A percentile compares a stretch with the other conserved stretches of the same genome.
phyloP scores from a whole-genome alignment of 2,797 vertebrate genomes.

The Sternarchorhynchus goeldii region DNA sequence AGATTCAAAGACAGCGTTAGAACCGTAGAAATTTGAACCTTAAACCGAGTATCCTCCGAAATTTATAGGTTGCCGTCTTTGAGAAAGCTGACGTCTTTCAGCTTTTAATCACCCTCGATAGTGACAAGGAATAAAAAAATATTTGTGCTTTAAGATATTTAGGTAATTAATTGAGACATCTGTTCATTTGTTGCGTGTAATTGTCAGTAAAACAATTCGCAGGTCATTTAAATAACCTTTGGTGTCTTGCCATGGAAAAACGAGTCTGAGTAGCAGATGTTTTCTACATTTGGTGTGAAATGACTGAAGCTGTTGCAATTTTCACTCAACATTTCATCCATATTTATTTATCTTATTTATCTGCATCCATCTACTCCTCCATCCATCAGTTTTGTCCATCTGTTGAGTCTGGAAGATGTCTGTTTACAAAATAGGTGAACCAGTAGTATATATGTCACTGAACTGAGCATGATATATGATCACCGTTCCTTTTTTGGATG shows the following conservation, averaged over 20 bases:
- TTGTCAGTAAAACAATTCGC: slow-evolving; percentile 55
- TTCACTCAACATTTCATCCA: slow-evolving; percentile 22
- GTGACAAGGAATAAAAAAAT: not conserved
- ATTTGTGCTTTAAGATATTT: slow-evolving; percentile 46
- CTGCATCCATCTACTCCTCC: slow-evolving; percentile 30
- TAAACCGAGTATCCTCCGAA: not conserved
- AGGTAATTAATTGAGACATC: slow-evolving; percentile 52
- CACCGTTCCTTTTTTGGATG: not conserved
- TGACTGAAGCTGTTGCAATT: slow-evolving; percentile 43
- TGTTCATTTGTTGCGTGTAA: slow-evolving; percentile 49
- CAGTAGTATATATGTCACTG: not conserved
- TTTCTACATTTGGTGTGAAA: slow-evolving; percentile 52
- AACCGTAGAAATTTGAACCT: slow-evolving; percentile 21
- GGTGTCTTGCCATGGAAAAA: slow-evolving; percentile 36
- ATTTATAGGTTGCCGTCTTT: not conserved
- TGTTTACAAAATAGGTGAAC: not conserved
- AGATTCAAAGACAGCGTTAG: slow-evolving; percentile 47
- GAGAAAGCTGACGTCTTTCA: not conserved
- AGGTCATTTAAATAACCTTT: slow-evolving; percentile 57
- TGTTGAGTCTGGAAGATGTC: not conserved
- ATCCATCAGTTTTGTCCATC: not conserved
- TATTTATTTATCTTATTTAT: slow-evolving; percentile 36
- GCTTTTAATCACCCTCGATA: slow-evolving; percentile 7
- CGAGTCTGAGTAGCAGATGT: slow-evolving; percentile 54
- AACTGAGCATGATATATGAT: not conserved